Conservation (phyloP, 2,797 vertebrate species). For the Todus mexicanus region DNA sequence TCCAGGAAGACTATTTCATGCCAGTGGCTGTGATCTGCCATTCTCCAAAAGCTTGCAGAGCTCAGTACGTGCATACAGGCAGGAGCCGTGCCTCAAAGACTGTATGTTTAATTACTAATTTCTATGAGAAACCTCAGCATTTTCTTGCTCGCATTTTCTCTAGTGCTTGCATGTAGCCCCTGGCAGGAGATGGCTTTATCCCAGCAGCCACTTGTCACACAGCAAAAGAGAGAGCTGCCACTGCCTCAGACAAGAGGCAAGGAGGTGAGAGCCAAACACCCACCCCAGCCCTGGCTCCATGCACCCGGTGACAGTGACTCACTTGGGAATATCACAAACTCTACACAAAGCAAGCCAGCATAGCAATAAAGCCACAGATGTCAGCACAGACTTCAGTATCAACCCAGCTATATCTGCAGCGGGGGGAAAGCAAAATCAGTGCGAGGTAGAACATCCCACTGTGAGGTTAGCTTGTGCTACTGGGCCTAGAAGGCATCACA, state of each 20-base stretch:
- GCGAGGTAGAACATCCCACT: rapidly evolving
- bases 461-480: background rate
- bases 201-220: background rate
- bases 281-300: background rate
- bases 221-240: background rate
- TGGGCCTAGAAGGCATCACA: background rate
- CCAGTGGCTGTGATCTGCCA: background rate
- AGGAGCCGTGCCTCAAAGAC: background rate
- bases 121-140: background rate
- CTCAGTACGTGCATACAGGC: background rate
- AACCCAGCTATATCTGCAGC: background rate
- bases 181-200: background rate
- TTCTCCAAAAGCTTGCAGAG: background rate
- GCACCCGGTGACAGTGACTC: background rate
- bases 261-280: background rate
- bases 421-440: background rate
- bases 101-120: background rate
- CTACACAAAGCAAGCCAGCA: background rate
- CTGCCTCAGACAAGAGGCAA: rapidly evolving
- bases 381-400: background rate
- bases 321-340: background rate
- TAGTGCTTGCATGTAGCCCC: rapidly evolving
- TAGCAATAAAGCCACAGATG: background rate
- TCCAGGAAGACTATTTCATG: background rate
- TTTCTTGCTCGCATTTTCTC: background rate